Base-by-base conservation (phyloP, 2,797 vertebrate genomes). In the Acropternis orthonyx region DNA sequence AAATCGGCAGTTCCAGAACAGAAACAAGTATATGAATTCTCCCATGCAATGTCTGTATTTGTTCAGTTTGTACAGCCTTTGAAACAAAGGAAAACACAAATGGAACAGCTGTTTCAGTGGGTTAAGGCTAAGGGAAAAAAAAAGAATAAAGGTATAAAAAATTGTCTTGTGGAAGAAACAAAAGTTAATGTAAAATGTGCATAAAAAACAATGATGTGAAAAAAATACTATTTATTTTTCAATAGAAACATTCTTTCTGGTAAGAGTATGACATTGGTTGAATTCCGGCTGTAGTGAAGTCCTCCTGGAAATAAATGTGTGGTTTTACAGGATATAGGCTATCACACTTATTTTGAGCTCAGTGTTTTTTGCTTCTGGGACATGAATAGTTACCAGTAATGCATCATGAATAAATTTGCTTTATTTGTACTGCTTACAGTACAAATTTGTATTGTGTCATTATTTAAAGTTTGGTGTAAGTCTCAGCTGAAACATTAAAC, bases 401-500 rank as follows among this genome's bases (percentile, higher is more conserved):
- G 77, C 20, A 5, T 81, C 84, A 59, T 67, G 39, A 95, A 68
- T 80, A 94, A 93, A 95, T 96, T 96, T 93, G 63, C 77, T 95
- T 79, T 96, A 76, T 96, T 97, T 95, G 67, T 92, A 94, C 88
- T 86, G 27, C 58, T 95, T 91, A 22, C 43, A 94, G 62, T 92
- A 94, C 59, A 72, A 78, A 93, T 97, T 95, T 96, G 87, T 87
- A 93, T 8, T 74, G 17, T 93, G 71, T 83, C 65, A 62, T 97
- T 95, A 89, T 89, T 93, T 97, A 93, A 96, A 93, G 95, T 96
- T 97, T 94, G 66, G 58, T 96, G 61, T 85, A 95, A 96, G 69
- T 96, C 95, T 97, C 93, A 96, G 76, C 30, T 96, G 97, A 97
- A 98, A 96, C 74, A 78, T 97, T 97, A 97, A 97, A 97, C 93